Evolutionary conservation across 1,140 invertebrate genomes (phyloP), one percentile per base, ranked within the genome.

Genomic region (Drosophila kepulauana): DNA sequence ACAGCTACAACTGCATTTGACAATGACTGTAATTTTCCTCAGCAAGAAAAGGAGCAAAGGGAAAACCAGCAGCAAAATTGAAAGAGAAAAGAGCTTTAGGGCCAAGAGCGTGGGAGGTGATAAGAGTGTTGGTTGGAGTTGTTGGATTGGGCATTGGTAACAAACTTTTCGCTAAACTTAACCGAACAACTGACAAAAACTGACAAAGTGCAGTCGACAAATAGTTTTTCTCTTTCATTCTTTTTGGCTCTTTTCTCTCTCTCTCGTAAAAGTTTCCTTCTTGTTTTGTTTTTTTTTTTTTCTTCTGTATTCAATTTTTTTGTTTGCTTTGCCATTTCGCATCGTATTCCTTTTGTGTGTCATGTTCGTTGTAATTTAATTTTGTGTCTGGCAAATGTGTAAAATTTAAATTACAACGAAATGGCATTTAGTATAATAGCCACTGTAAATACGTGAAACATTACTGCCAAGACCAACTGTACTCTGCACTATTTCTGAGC

Each of bases 11-110:
- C 79, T 87, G 79, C 61, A 70, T 77, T 77, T 77, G 82, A 79
- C 79, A 87, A 87, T 74, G 82, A 80, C 68, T 74, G 82, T 75
- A 85, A 85, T 81, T 85, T 81, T 81, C 45, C 64, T 68, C 58
- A 70, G 66, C 48, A 25, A 71, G 58, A 77, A 49, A 77, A 49
- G 75, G 56, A 63, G n/a, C 51, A 65, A 66, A 65, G 41, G 41
- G 41, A 43, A 13, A 43, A 43, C 2, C 11, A 13, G 41, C 41
- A 43, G 41, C n/a, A 43, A 43, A 43, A 43, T 43, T 43, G 41
- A 38, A 38, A 38, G 35, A 38, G 35, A 38, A 38, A 38, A 38
- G 33, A 25, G 10, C 35, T 38, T 38, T 10, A 10, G 35, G 35
- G 35, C 35, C n/a, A 43, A n/a, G 46, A 33, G 16, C 51, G n/a